Percentiles rank a stretch among this genome's conserved stretches.
These are phyloP conservation scores for Anneissia japonica DNA, from an alignment of 35 echinoderm and acorn worm species.

Conservation along the genomic window DNA sequence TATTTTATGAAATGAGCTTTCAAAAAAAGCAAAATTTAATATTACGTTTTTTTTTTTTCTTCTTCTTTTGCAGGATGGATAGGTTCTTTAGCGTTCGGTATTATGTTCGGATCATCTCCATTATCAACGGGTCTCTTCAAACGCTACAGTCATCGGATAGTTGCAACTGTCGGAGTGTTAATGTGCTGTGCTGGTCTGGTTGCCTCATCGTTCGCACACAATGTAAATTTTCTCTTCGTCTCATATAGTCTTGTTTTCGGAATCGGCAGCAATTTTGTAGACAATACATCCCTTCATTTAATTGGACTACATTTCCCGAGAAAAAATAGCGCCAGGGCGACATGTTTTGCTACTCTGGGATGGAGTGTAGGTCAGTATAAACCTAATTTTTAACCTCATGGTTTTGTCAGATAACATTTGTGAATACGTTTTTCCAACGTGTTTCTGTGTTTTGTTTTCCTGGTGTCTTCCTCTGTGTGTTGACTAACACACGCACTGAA, in stretches of 20 bases:
- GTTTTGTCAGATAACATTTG: no score
- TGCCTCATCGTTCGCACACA: conserved; percentile 57
- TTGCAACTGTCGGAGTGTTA: conserved; percentile 61
- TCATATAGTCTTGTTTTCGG: conserved; percentile 92
- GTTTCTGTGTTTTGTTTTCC: no score
- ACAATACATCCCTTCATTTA: conserved; percentile 84
- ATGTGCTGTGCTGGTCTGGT: conserved; percentile 66
- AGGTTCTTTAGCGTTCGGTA: conserved; percentile 80
- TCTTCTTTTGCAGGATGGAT: conserved; percentile 76
- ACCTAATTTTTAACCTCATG: no score
- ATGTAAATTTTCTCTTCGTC: conserved; percentile 63
- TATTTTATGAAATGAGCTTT: no score
- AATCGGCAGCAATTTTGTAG: conserved; percentile 84
- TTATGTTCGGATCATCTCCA: conserved; percentile 85
- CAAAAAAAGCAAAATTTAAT: no score
- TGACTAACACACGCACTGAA: no score
- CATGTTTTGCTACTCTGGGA: conserved; percentile 93
- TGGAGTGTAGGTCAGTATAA: conserved; percentile 84
- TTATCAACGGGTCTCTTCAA: conserved; percentile 97
- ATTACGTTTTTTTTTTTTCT: conserved; percentile 16
- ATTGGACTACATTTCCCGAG: conserved; percentile 81
- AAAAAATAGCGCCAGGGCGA: conserved; percentile 91
- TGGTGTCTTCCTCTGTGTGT: no score
- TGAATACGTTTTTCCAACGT: no score
- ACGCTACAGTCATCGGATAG: conserved; percentile 77